Conservation (phyloP, 2,113 vertebrate species). For the Eclectus roratus region DNA sequence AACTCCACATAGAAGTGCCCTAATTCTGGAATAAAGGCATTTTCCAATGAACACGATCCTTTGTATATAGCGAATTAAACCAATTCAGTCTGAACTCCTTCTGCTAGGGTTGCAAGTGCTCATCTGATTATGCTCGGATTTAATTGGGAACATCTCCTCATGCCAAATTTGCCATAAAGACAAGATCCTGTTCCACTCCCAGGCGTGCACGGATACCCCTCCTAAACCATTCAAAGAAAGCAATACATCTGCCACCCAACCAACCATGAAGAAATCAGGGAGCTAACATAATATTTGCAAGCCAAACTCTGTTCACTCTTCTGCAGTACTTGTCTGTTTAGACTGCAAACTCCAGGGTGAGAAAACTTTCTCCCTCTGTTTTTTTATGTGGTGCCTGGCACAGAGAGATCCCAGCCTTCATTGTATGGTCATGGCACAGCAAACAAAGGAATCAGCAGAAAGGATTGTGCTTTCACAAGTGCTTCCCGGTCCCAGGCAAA, state of each 20-base stretch:
- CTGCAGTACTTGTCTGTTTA: constrained; percentile 8
- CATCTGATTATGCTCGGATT: constrained; percentile 43
- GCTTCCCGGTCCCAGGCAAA: background rate
- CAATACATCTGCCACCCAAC: constrained; percentile 34
- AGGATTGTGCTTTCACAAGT: background rate
- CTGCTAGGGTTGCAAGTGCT: constrained; percentile 23
- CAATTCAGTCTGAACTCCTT: background rate
- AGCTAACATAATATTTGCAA: constrained; percentile 48
- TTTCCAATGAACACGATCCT: constrained; percentile 5
- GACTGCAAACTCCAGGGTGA: constrained; percentile 36
- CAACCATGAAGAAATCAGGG: constrained; percentile 46
- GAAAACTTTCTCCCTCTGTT: constrained; percentile 43
- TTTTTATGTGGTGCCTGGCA: constrained; percentile 39
- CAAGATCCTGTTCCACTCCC: constrained; percentile 44
- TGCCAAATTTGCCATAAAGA: constrained; percentile 61
- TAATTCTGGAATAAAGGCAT: constrained; percentile 38
- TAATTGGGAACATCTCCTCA: constrained; percentile 44
- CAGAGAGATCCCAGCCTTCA: background rate
- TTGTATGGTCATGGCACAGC: background rate
- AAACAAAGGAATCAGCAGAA: constrained; percentile 26
- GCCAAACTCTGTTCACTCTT: constrained; percentile 39
- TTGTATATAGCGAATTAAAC: constrained; percentile 10
- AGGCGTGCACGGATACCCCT: background rate
- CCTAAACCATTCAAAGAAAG: constrained; percentile 46
- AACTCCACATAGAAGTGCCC: background rate